phyloP scores from a whole-genome alignment of 1,140 invertebrate species.

The Chionoecetes opilio region DNA sequence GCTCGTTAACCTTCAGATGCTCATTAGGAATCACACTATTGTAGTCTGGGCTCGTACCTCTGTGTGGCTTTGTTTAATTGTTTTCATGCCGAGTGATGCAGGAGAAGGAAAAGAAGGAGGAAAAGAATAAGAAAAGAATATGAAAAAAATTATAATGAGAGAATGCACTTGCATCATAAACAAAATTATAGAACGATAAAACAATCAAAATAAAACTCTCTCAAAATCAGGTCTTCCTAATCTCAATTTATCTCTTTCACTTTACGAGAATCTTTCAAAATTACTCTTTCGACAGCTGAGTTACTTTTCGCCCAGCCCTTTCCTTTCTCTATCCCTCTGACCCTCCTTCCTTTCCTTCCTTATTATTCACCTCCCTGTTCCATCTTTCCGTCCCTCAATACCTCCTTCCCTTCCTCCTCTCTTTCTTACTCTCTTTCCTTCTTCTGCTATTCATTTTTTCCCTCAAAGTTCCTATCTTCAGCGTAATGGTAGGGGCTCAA shows the following conservation, averaged over 20 bases:
- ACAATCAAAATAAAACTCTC: neutral
- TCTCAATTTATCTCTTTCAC: neutral
- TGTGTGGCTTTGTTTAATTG: neutral
- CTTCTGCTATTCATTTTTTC: neutral
- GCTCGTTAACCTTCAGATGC: too few species aligned
- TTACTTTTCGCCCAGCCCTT: neutral
- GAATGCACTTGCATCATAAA: neutral
- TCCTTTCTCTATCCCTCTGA: too few species aligned
- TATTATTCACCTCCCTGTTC: neutral
- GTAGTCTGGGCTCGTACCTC: too few species aligned
- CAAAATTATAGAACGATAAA: neutral
- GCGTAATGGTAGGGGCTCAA: neutral
- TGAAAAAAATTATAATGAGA: neutral
- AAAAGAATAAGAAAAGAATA: neutral
- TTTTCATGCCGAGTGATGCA: neutral
- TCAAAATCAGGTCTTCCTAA: neutral
- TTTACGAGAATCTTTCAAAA: neutral
- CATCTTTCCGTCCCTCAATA: neutral
- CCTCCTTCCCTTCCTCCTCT: neutral
- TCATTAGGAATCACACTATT: too few species aligned
- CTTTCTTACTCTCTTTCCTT: neutral
- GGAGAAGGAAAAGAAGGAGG: neutral
- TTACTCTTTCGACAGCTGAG: neutral
- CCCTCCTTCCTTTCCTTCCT: neutral
- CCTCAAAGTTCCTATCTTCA: neutral